phyloP scores from a whole-genome alignment of 2,113 vertebrate genomes.

The Bothrops jararaca region DNA sequence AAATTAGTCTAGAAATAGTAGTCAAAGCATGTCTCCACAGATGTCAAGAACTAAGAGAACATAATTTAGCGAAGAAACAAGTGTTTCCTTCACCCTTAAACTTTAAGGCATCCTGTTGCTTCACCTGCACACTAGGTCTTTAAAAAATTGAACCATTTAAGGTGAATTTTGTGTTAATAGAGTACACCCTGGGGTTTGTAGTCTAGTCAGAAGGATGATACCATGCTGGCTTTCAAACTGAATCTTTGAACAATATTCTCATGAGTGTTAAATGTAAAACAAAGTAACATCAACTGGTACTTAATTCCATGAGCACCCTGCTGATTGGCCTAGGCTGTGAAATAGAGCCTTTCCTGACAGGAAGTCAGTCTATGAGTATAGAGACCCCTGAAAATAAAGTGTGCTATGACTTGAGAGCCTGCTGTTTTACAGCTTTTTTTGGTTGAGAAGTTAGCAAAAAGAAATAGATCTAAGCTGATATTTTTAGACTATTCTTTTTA shows the following conservation, averaged over 20 bases:
- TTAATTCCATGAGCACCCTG: conserved; percentile 89
- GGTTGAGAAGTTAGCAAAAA: conserved; percentile 64
- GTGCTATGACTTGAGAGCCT: conserved; percentile 84
- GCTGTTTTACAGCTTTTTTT: conserved; percentile 71
- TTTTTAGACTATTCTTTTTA: conserved; percentile 47
- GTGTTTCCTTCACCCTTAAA: conserved; percentile 57
- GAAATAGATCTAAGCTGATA: conserved; percentile 13
- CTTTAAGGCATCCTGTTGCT: conserved; percentile 76
- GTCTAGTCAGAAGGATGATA: conserved; percentile 81
- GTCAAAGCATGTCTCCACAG: conserved; percentile 48
- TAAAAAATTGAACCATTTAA: conserved; percentile 75
- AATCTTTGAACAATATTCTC: conserved; percentile 88
- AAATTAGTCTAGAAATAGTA: conserved; percentile 33
- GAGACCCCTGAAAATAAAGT: conserved; percentile 85
- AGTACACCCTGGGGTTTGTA: conserved; percentile 74
- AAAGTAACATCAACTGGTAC: conserved; percentile 96
- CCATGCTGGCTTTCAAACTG: conserved; percentile 76
- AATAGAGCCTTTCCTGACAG: conserved; percentile 90
- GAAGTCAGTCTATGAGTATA: conserved; percentile 81
- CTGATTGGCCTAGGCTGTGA: conserved; percentile 83
- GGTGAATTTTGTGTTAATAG: conserved; percentile 75
- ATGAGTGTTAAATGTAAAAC: conserved; percentile 88
- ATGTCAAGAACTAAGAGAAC: conserved; percentile 53
- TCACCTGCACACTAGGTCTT: conserved; percentile 74
- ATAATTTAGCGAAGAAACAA: conserved; percentile 63